Base-by-base conservation (phyloP, 2,888 invertebrate genomes). In the Harpalus rufipes region DNA sequence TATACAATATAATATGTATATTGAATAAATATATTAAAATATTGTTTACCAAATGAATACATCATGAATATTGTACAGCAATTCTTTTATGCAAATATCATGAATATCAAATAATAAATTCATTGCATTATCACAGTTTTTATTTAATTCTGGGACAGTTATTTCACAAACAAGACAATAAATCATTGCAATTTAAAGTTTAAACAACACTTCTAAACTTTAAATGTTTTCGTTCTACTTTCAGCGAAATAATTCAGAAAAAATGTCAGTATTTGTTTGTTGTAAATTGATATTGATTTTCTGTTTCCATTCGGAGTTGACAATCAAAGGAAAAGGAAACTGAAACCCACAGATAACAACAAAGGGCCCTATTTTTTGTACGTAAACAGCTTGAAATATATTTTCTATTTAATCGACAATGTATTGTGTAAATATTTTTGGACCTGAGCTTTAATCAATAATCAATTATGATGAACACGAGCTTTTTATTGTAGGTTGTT, bases 251-350 rank as follows among this genome's bases (percentile, higher is more conserved):
- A 25, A 63, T 25, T 21, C 63, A n/a, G 59, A 59, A 59, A 59
- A 59, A 59, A 59, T 59, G 59, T 59, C 16, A 7, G 14, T 18
- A 61, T 61, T 61, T 63, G 25, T 63, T 63, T 63, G 63, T 63
- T 63, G 63, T 63, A 63, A 63, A 63, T 63, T 63, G 63, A 63
- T 63, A 63, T 63, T 25, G 63, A 63, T 63, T 63, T 63, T 63
- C 63, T 63, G 32, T 63, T 12, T 21, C 63, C 63, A 25, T 21
- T 63, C n/a, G 63, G 63, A 61, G 21, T 25, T 63, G 63, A 63
- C 63, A 25, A 63, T 63, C 63, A 63, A 63, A 63, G 63, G 59
- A 61, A 63, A 63, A 51, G 44, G 63, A 63, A 63, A 63, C 25
- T 25, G 21, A 25, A 63, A 25, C 25, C 63, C 63, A 1, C n/a